Evolutionary conservation across 2,113 vertebrate species (phyloP).

Genomic region (Etheostoma cragini): DNA sequence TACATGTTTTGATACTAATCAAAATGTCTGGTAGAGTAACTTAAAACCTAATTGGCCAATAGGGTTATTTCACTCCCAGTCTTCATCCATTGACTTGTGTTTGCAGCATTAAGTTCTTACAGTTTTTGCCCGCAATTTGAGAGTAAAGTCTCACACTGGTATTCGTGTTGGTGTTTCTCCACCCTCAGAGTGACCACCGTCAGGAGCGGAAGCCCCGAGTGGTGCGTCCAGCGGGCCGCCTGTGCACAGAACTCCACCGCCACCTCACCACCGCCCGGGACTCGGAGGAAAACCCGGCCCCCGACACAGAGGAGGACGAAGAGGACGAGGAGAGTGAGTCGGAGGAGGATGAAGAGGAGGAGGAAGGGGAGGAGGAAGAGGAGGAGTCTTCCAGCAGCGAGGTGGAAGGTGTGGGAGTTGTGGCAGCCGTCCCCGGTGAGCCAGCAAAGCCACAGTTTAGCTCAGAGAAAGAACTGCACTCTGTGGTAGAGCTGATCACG

Average conservation of each 20-base stretch:
- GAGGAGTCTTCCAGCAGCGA: slow-evolving; percentile 85
- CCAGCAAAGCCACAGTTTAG: slow-evolving; percentile 76
- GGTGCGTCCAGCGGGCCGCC: slow-evolving; percentile 84
- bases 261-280: slow-evolving; percentile 89
- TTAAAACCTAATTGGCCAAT: too few species aligned
- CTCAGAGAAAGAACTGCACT: slow-evolving; percentile 87
- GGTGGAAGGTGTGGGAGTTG: slow-evolving; percentile 57
- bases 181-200: slow-evolving; percentile 82
- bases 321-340: slow-evolving; percentile 76
- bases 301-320: slow-evolving; percentile 81
- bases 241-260: slow-evolving; percentile 93
- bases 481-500: slow-evolving; percentile 93
- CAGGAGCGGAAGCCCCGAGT: slow-evolving; percentile 85
- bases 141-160: neutral
- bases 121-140: neutral
- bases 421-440: slow-evolving; percentile 3
- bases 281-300: slow-evolving; percentile 62
- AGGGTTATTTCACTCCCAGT: neutral
- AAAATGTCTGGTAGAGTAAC: neutral
- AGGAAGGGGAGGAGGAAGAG: slow-evolving; percentile 75
- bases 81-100: too few species aligned
- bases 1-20: neutral
- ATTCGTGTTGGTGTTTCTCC: neutral
- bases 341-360: slow-evolving; percentile 82
- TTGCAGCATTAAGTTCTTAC: neutral